Percentiles rank a stretch among this genome's conserved stretches.
These are phyloP conservation scores for Pterostichus niger DNA, from an alignment of 2,888 invertebrate genomes.

Conservation along the genomic window DNA sequence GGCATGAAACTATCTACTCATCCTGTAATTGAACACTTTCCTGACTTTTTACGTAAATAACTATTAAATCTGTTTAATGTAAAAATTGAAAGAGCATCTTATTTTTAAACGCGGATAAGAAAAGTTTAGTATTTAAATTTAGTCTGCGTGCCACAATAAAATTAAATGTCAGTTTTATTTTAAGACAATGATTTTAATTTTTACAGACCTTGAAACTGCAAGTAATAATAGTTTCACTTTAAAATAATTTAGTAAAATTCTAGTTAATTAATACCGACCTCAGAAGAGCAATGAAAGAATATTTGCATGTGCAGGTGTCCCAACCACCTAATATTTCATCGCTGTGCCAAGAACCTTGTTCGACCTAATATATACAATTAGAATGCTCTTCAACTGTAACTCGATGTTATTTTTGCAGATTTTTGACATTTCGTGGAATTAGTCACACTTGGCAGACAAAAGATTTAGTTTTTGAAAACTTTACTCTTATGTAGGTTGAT, in stretches of 20 bases:
- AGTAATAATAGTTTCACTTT: not conserved
- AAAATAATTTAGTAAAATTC: not conserved
- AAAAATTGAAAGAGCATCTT: slow-evolving; percentile 33
- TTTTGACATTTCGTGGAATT: slow-evolving; percentile 35
- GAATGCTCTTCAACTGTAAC: slow-evolving; percentile 29
- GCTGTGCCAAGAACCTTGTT: slow-evolving; percentile 1
- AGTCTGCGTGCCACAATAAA: slow-evolving; percentile 29
- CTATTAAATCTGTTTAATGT: slow-evolving; percentile 38
- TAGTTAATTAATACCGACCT: not conserved
- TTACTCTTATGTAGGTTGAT: slow-evolving; percentile 27
- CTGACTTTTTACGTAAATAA: not conserved
- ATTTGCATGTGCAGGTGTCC: slow-evolving; percentile 2
- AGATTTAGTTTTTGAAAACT: slow-evolving; percentile 17
- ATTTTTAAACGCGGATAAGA: slow-evolving; percentile 43
- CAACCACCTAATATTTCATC: not conserved
- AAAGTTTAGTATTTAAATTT: slow-evolving; percentile 34
- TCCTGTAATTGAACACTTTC: too few species aligned
- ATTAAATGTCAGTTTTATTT: slow-evolving; percentile 28
- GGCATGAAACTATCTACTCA: too few species aligned
- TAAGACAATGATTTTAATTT: slow-evolving; percentile 25
- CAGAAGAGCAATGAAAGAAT: too few species aligned
- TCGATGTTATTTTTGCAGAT: slow-evolving; percentile 30
- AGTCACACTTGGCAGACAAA: slow-evolving; percentile 34
- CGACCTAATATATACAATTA: slow-evolving; percentile 8
- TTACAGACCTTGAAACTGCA: slow-evolving; percentile 5